Evolutionary conservation across 2,888 invertebrate species (phyloP).

Genomic region (Phyto melanocephala): DNA sequence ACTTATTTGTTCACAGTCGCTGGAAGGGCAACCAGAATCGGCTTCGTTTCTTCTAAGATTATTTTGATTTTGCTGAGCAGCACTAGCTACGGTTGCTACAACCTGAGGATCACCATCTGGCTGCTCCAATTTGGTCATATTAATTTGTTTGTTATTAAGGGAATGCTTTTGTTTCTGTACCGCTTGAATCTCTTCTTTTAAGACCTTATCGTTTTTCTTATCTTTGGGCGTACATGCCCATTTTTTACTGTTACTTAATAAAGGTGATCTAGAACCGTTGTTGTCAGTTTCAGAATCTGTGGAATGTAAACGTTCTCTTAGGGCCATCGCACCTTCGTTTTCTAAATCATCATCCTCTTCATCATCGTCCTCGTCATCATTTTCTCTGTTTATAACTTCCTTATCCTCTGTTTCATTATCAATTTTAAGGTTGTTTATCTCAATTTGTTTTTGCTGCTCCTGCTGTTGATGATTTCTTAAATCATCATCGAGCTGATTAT

Average conservation of each 20-base stretch:
- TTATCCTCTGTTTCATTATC: background rate
- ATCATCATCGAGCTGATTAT: slow-evolving; percentile 71
- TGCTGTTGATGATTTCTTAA: slow-evolving; percentile 49
- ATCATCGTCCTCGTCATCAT: slow-evolving; percentile 16
- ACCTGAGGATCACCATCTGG: slow-evolving; percentile 53
- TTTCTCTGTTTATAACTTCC: background rate
- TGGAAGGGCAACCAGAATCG: slow-evolving; percentile 79
- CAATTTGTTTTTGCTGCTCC: slow-evolving; percentile 34
- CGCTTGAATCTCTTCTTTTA: slow-evolving; percentile 69
- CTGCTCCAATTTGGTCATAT: slow-evolving; percentile 42
- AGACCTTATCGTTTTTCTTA: slow-evolving; percentile 69
- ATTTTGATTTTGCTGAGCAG: slow-evolving; percentile 30
- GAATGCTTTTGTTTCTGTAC: slow-evolving; percentile 63
- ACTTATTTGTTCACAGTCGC: slow-evolving; percentile 82
- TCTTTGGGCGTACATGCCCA: slow-evolving; percentile 55
- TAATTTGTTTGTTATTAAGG: slow-evolving; percentile 44
- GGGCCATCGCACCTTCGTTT: slow-evolving; percentile 54
- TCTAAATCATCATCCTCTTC: slow-evolving; percentile 54
- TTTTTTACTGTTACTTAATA: slow-evolving; percentile 80
- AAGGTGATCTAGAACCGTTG: slow-evolving; percentile 85
- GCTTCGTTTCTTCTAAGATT: slow-evolving; percentile 75
- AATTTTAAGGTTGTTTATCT: slow-evolving; percentile 35
- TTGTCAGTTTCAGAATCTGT: slow-evolving; percentile 85
- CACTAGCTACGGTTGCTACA: background rate
- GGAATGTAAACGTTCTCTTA: slow-evolving; percentile 73